Conservation (phyloP, 2,797 vertebrate species). For the Bryconaethiops microstoma region DNA sequence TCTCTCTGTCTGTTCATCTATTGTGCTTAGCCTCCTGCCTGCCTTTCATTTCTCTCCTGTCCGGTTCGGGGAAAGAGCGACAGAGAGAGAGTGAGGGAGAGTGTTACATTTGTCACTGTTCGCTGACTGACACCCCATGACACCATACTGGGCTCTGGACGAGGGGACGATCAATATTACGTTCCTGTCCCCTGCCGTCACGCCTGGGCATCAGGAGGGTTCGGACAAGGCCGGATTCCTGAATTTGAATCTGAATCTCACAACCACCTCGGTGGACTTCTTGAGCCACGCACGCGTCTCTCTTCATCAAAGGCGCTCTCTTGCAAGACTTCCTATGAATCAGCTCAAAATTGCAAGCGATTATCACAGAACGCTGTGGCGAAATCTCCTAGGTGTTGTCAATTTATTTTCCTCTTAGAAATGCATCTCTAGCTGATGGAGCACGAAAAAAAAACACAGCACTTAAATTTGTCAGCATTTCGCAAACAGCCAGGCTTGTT, state of each 20-base stretch:
- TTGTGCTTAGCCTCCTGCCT: constrained; percentile 63
- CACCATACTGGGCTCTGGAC: constrained; percentile 62
- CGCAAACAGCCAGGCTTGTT: constrained; percentile 10
- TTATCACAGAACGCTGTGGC: constrained; percentile 76
- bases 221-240: neutral
- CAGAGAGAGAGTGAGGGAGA: neutral
- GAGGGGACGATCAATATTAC: constrained; percentile 21
- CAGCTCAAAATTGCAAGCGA: constrained; percentile 75
- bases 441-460: constrained; percentile 15
- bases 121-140: constrained; percentile 47
- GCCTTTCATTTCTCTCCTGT: constrained; percentile 68
- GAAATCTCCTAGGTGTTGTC: constrained; percentile 70
- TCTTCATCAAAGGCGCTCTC: constrained; percentile 70
- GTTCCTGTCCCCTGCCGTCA: neutral
- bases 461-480: constrained; percentile 19
- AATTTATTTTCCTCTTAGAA: constrained; percentile 37
- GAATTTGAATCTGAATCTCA: constrained; percentile 17
- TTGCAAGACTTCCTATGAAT: constrained; percentile 74
- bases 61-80: constrained; percentile 28
- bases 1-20: constrained; percentile 71
- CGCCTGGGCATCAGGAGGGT: neutral
- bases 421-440: constrained; percentile 35
- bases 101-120: constrained; percentile 58
- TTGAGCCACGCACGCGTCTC: constrained; percentile 55
- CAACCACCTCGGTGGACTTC: constrained; percentile 66